phyloP scores from a whole-genome alignment of 2,113 vertebrate species.

The Piprites chloris region DNA sequence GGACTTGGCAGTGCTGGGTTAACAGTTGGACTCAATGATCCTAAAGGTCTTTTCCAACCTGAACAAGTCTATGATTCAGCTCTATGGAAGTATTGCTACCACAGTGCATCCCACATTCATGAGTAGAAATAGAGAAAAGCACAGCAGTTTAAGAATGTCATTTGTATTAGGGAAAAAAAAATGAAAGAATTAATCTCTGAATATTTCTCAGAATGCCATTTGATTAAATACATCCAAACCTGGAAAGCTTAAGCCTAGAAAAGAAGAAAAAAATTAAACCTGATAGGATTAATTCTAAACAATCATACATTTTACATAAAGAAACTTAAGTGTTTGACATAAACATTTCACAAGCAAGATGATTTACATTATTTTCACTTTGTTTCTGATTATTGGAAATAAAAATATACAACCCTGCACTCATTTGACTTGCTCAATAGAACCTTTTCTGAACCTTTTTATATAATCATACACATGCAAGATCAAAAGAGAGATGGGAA shows the following conservation, averaged over 20 bases:
- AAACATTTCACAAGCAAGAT: not conserved
- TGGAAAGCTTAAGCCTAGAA: not conserved
- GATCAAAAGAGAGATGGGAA: slow-evolving; percentile 23
- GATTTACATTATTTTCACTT: slow-evolving; percentile 38
- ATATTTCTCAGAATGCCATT: not conserved
- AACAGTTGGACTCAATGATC: not conserved
- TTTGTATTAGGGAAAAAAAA: not conserved
- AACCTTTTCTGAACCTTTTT: not conserved
- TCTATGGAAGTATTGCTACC: not conserved
- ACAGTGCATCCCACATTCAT: not conserved
- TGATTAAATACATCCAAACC: not conserved
- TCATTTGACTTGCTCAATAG: not conserved
- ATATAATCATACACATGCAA: not conserved
- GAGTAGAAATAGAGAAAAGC: not conserved
- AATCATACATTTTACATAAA: not conserved
- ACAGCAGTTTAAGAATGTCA: not conserved
- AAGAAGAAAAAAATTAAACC: not conserved
- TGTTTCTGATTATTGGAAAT: slow-evolving; percentile 5
- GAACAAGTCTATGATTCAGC: not conserved
- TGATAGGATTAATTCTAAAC: not conserved
- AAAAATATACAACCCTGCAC: not conserved
- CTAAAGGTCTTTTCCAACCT: not conserved
- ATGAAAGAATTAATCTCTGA: not conserved
- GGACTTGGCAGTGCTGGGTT: not conserved
- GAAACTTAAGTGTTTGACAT: not conserved